Evolutionary conservation across 2,797 vertebrate genomes (phyloP), one percentile per base, ranked within the genome.

Genomic region (Etheostoma perlongum): DNA sequence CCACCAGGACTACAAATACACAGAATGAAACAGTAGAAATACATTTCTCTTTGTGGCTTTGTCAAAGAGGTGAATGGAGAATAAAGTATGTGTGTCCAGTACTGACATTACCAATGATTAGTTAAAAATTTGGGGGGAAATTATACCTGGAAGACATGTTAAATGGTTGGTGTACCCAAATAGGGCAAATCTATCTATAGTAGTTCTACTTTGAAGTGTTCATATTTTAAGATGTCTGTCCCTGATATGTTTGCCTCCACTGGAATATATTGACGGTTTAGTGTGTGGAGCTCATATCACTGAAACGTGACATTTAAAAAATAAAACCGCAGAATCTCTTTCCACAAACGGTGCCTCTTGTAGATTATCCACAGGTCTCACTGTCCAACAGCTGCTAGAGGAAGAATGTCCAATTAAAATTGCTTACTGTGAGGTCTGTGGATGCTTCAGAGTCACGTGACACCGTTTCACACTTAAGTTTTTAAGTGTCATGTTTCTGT

Each of bases 81-180:
- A 55, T 58, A 30, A 73, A 76, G 54, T 40, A 48, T 74, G 67
- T 64, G 42, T 77, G 27, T 40, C 25, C 72, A 76, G 52, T 61
- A 76, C 27, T 80, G 74, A 73, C 46, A 76, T 86, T 74, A 82
- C 42, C 47, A 72, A 25, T 30, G 51, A 58, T 57, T 55, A 67
- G 40, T 84, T 77, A 49, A 73, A 72, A 78, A 81, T 84, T 77
- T 60, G 13, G 68, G 21, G 40, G 23, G 61, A 40, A 60, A 54
- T 58, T 59, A 78, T 72, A 72, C 59, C 27, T 36, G 16, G 1
- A 71, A n/a, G 65, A 68, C 27, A 66, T 23, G 10, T 27, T 62
- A 14, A 67, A 48, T 14, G 2, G 3, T 59, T 27, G 47, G 19
- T 48, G 4, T 62, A 4, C 12, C 5, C 27, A 18, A 68, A 55